phyloP scores from a whole-genome alignment of 2,888 invertebrate species.

The Amiota mariae region DNA sequence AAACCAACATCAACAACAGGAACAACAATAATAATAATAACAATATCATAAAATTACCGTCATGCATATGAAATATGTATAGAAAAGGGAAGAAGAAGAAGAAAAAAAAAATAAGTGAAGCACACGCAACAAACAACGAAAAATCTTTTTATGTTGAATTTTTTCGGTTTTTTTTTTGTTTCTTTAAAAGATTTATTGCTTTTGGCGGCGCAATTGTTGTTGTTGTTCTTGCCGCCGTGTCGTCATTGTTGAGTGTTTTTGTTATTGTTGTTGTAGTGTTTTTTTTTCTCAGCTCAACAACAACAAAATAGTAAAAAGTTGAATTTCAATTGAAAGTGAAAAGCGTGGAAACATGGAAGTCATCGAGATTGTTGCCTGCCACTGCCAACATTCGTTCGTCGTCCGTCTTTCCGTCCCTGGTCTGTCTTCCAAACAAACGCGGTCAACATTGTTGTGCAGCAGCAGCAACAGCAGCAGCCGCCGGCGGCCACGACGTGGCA shows the following conservation, averaged over 20 bases:
- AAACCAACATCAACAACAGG: slow-evolving; percentile 9
- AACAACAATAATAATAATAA: slow-evolving; percentile 50
- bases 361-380: slow-evolving; percentile 59
- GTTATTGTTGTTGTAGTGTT: slow-evolving; percentile 17
- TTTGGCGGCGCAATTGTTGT: slow-evolving; percentile 62
- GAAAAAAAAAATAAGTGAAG: slow-evolving; percentile 35
- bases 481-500: slow-evolving; percentile 26
- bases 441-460: neutral
- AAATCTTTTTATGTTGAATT: slow-evolving; percentile 12
- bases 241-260: slow-evolving; percentile 7
- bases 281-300: slow-evolving; percentile 16
- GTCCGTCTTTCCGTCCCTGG: too few species aligned
- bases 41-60: slow-evolving; percentile 63
- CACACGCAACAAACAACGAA: slow-evolving; percentile 59
- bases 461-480: slow-evolving; percentile 38
- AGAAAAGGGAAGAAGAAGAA: slow-evolving; percentile 32
- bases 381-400: slow-evolving; percentile 2
- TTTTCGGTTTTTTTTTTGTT: slow-evolving; percentile 35
- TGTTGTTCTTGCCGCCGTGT: slow-evolving; percentile 42
- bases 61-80: slow-evolving; percentile 63
- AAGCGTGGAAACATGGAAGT: slow-evolving; percentile 69
- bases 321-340: slow-evolving; percentile 69
- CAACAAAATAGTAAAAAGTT: slow-evolving; percentile 60
- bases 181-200: slow-evolving; percentile 62
- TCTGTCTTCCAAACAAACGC: neutral